Conservation (phyloP, 1,140 invertebrate species). For the Epicauta chinensis region DNA sequence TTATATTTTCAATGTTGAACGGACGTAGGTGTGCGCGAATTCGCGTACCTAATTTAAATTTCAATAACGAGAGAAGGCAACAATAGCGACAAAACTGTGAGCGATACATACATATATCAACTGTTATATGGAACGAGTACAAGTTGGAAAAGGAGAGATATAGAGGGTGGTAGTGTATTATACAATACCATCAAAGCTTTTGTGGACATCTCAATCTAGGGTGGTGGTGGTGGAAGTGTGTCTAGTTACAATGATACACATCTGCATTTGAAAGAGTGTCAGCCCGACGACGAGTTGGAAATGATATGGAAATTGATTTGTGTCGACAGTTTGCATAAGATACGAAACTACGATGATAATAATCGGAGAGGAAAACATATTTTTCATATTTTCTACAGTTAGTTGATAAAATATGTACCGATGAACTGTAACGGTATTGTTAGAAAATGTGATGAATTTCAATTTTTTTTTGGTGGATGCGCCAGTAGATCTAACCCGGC, state of each 20-base stretch:
- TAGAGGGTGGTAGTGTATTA: conserved; percentile 9
- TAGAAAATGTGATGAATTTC: too few species aligned
- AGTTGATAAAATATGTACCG: too few species aligned
- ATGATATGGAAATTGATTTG: conserved; percentile 36
- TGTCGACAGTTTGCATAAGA: conserved; percentile 21
- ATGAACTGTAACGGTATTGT: too few species aligned
- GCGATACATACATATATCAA: neutral
- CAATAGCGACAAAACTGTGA: neutral
- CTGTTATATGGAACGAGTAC: conserved; percentile 4
- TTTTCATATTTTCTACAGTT: too few species aligned
- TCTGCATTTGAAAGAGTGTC: conserved; percentile 36
- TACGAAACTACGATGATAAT: too few species aligned
- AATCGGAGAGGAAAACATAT: too few species aligned
- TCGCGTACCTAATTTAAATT: neutral
- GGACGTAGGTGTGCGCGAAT: neutral
- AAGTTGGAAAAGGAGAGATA: neutral
- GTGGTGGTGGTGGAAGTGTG: conserved; percentile 24
- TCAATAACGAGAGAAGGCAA: neutral
- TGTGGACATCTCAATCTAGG: conserved; percentile 34
- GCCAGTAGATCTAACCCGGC: too few species aligned
- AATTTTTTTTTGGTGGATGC: too few species aligned
- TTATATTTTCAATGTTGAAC: too few species aligned
- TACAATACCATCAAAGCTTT: conserved; percentile 25
- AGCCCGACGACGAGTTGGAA: conserved; percentile 28
- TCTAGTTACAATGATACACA: conserved; percentile 35